Evolutionary conservation across 2,113 vertebrate genomes (phyloP).

Genomic region (Pseudorhombus dupliciocellatus): DNA sequence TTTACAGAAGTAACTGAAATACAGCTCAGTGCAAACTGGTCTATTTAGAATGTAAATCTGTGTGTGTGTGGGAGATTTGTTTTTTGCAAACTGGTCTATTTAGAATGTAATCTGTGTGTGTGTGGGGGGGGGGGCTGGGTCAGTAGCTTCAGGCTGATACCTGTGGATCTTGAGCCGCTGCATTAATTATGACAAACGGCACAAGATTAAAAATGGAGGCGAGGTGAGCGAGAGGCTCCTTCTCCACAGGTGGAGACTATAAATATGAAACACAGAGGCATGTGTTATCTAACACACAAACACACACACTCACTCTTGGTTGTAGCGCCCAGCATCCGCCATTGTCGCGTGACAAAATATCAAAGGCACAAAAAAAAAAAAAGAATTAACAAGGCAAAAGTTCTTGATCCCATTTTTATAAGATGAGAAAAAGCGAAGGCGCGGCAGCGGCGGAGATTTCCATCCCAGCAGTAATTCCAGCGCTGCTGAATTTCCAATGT

Average conservation of each 20-base stretch:
- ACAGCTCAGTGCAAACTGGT: neutral
- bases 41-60: neutral
- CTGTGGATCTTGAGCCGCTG: constrained; percentile 45
- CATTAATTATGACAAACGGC: constrained; percentile 46
- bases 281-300: neutral
- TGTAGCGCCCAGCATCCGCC: neutral
- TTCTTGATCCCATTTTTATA: constrained; percentile 66
- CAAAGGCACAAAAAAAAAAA: constrained; percentile 56
- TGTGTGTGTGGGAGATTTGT: neutral
- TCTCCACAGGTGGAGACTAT: constrained; percentile 47
- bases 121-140: constrained; percentile 17
- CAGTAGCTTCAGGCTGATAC: constrained; percentile 24
- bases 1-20: neutral
- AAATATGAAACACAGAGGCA: constrained; percentile 29
- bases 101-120: neutral
- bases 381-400: constrained; percentile 64
- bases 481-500: constrained; percentile 69
- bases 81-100: too few relatives aligned
- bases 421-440: constrained; percentile 25
- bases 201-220: constrained; percentile 41
- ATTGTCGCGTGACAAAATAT: constrained; percentile 39
- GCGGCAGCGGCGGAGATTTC: constrained; percentile 66
- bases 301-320: neutral
- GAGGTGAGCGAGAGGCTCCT: constrained; percentile 24
- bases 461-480: constrained; percentile 70